Percentiles rank a stretch among this genome's conserved stretches.
phyloP scores from a whole-genome alignment of 2,113 vertebrate species.

The Dipodomys spectabilis region DNA sequence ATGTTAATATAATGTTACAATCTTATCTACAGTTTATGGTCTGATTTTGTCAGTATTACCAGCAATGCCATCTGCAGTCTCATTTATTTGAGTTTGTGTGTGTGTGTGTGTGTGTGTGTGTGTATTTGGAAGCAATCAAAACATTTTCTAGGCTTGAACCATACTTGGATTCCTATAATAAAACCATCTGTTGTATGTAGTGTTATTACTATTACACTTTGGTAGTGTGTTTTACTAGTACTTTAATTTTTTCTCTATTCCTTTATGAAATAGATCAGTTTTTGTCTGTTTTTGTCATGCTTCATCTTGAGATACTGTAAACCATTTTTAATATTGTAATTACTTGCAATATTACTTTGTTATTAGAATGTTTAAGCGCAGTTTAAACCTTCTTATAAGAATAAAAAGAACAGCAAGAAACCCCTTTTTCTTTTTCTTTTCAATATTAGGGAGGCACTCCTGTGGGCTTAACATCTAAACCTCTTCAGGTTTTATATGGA shows the following conservation, averaged over 20 bases:
- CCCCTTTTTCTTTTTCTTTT: conserved; percentile 80
- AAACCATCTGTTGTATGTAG: not conserved
- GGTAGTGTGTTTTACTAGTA: conserved; percentile 13
- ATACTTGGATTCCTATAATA: conserved; percentile 31
- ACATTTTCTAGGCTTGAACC: conserved; percentile 5
- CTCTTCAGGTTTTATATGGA: conserved; percentile 96
- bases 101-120: not conserved
- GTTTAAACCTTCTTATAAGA: conserved; percentile 18
- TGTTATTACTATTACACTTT: conserved; percentile 20
- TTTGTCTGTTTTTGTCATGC: conserved; percentile 33
- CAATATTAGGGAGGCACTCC: conserved; percentile 91
- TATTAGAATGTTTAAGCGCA: conserved; percentile 47
- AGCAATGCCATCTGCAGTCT: conserved; percentile 4
- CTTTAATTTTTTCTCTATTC: conserved; percentile 2
- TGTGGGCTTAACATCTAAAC: conserved; percentile 92
- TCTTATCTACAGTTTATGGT: not conserved
- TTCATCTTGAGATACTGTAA: conserved; percentile 4
- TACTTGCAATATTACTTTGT: conserved; percentile 31
- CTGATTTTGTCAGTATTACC: not conserved
- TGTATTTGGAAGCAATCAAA: not conserved
- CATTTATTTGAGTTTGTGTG: not conserved
- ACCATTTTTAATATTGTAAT: not conserved
- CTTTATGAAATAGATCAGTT: not conserved
- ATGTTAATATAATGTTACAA: not conserved
- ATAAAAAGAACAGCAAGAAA: conserved; percentile 28